A percentile compares a stretch with the other conserved stretches of the same genome.
Evolutionary conservation across 2,113 vertebrate species (phyloP).

Genomic region (Myodes glareolus): DNA sequence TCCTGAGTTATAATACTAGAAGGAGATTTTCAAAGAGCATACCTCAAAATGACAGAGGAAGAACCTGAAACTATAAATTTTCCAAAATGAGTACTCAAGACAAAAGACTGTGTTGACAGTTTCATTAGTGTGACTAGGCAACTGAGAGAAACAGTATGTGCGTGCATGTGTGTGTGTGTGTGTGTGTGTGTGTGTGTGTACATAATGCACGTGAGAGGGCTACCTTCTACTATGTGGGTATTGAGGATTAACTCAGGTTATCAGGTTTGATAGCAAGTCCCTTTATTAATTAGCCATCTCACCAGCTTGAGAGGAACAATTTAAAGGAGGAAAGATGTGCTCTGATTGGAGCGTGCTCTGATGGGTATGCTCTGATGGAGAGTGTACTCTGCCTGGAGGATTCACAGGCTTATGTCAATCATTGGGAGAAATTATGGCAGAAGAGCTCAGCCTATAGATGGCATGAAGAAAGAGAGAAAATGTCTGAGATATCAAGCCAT

Average conservation of each 20-base stretch:
- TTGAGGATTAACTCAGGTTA: neutral
- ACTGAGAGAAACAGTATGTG: neutral
- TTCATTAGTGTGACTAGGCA: neutral
- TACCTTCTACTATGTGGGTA: neutral
- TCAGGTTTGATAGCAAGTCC: neutral
- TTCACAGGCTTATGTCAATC: neutral
- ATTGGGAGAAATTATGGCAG: neutral
- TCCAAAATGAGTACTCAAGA: neutral
- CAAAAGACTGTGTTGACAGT: neutral
- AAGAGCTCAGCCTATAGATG: neutral
- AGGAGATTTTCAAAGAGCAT: neutral
- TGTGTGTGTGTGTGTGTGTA: neutral
- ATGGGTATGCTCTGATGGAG: neutral
- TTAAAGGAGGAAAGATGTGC: neutral
- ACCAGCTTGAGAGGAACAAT: neutral
- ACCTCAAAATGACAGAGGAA: neutral
- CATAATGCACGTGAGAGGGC: no score
- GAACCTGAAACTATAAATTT: conserved; percentile 10
- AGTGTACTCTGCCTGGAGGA: neutral
- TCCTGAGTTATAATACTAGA: neutral
- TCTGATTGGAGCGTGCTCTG: neutral
- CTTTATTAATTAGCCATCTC: neutral
- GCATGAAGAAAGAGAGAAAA: neutral
- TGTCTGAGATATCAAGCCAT: neutral
- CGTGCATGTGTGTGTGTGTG: neutral